These are phyloP conservation scores for Huso huso DNA, from an alignment of 2,797 vertebrate species.

Conservation along the genomic window DNA sequence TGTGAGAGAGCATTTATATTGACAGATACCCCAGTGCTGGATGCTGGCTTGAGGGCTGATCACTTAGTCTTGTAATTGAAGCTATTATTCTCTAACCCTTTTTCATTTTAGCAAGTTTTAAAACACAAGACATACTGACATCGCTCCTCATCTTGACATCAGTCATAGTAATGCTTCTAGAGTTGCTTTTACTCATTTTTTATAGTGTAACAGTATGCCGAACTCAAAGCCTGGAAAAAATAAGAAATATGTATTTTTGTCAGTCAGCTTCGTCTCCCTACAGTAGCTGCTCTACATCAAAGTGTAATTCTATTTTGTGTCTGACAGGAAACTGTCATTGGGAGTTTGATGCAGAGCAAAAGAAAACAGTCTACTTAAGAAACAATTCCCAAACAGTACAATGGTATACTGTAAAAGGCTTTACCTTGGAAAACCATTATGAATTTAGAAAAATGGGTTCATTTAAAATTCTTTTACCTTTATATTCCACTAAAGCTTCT, in stretches of 20 bases:
- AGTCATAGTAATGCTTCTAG: neutral
- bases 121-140: neutral
- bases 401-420: no score
- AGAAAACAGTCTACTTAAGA: no score
- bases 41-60: neutral
- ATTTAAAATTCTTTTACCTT: no score
- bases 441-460: no score
- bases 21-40: neutral
- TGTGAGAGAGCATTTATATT: conserved; percentile 1
- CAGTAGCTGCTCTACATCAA: neutral
- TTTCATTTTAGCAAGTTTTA: neutral
- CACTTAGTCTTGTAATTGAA: neutral
- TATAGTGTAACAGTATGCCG: neutral
- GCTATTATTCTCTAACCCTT: neutral
- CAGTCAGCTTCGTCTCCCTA: neutral
- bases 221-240: neutral
- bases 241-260: neutral
- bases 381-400: no score
- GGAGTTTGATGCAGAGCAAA: neutral
- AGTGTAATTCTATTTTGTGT: neutral
- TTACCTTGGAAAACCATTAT: no score
- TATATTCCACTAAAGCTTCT: no score
- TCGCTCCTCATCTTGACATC: neutral
- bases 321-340: neutral
- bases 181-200: neutral